A percentile compares a stretch with the other conserved stretches of the same genome.
Evolutionary conservation across 2,888 invertebrate species (phyloP).

Genomic region (Conchocele bisecta): DNA sequence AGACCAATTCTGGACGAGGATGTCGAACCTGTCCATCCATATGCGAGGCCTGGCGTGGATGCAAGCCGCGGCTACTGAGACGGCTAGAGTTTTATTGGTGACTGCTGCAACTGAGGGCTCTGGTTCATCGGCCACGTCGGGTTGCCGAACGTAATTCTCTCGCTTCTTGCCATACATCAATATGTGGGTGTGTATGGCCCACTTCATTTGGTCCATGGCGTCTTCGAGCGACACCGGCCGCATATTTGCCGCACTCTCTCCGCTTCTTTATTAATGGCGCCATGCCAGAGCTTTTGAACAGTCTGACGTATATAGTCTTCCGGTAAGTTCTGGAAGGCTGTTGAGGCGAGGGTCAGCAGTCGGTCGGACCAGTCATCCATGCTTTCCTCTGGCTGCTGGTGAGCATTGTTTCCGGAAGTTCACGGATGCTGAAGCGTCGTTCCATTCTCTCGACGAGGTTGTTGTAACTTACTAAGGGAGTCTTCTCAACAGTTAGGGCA

Average conservation of each 20-base stretch:
- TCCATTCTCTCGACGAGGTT: too few relatives aligned
- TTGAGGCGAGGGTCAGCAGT: constrained; percentile 9
- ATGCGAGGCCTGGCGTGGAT: too few relatives aligned
- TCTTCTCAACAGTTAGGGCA: too few relatives aligned
- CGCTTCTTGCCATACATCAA: too few relatives aligned
- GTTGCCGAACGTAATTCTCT: background rate
- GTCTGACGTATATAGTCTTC: constrained; percentile 12
- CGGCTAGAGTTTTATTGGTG: too few relatives aligned
- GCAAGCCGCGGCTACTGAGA: too few relatives aligned
- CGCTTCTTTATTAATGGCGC: constrained; percentile 7
- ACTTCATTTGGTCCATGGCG: constrained; percentile 16
- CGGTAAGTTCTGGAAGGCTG: too few relatives aligned
- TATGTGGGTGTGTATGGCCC: constrained; percentile 1
- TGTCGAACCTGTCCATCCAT: too few relatives aligned
- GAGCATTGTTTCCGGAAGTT: too few relatives aligned
- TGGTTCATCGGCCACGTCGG: background rate
- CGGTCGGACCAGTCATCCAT: constrained; percentile 25
- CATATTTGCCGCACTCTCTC: constrained; percentile 7
- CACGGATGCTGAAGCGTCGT: too few relatives aligned
- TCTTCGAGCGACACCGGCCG: constrained; percentile 9
- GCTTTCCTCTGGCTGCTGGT: too few relatives aligned
- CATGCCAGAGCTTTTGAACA: constrained; percentile 14
- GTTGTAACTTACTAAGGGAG: constrained; percentile 1
- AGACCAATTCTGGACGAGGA: too few relatives aligned
- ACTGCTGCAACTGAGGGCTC: background rate